Evolutionary conservation across 2,113 vertebrate species (phyloP), one percentile per base, ranked within the genome.

Genomic region (Sorex fumeus): DNA sequence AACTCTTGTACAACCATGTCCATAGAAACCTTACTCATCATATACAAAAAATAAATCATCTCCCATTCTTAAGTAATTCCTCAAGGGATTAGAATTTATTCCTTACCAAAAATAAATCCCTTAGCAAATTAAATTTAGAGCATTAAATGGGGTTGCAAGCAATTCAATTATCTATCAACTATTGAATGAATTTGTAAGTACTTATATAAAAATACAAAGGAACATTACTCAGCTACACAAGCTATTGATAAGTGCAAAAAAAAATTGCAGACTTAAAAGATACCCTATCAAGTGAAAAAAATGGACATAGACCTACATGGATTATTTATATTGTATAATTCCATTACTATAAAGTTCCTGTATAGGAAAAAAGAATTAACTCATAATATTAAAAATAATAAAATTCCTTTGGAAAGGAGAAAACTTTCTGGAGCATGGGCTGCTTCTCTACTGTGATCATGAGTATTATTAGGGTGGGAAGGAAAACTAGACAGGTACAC

Each of bases 381-480:
- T 18, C 69, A 6, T 78, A 1, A 0, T 21, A 30, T 72, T 66
- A 34, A 43, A 72, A 64, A 32, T 34, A 40, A 45, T 71, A 75
- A 57, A 45, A 57, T 11, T 12, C 28, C 28, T 79, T 18, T 8
- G 5, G 8, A 32, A 40, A 66, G 30, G 57, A 74, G 57, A 16
- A 28, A 25, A 18, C 3, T 30, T 50, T 40, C 27, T 21, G 28
- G 25, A 28, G 12, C 30, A 47, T 64, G n/a, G 32, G 71, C 72
- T 12, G 16, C 7, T 30, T 53, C 32, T 32, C 21, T 8, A 21
- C 25, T 28, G 69, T 57, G 57, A 27, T 4, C 47, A 18, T 74
- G 27, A 3, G 9, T 84, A 13, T 43, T 71, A 0, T 34, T 21
- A 0, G 27, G 27, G 13, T 40, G 1, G 7, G 9, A 8, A 23